phyloP scores from a whole-genome alignment of 2,888 invertebrate genomes.

The Epirrhoe tristata region DNA sequence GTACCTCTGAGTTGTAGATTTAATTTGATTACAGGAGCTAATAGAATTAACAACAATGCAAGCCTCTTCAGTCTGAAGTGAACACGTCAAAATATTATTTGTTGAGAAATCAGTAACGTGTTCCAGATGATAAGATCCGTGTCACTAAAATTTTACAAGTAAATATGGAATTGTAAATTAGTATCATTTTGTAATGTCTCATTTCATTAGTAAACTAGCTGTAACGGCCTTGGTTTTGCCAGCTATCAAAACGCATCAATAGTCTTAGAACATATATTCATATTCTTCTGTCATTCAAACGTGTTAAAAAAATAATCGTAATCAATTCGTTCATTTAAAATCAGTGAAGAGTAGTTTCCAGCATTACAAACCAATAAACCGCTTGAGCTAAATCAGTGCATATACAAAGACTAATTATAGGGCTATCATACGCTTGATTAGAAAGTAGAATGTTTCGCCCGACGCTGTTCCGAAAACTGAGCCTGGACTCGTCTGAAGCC shows the following conservation, averaged over 20 bases:
- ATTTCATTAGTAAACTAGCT: slow-evolving; percentile 8
- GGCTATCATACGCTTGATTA: slow-evolving; percentile 25
- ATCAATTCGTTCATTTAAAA: too few species aligned
- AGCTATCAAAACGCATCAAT: neutral
- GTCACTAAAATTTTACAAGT: slow-evolving; percentile 30
- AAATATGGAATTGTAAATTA: slow-evolving; percentile 10
- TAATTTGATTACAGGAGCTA: slow-evolving; percentile 34
- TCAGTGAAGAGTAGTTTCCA: neutral
- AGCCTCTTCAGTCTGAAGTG: slow-evolving; percentile 4
- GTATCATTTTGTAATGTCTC: neutral
- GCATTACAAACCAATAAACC: neutral
- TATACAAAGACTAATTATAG: slow-evolving; percentile 1
- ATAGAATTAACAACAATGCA: slow-evolving; percentile 33
- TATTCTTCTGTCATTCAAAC: neutral
- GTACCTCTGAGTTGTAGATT: slow-evolving; percentile 3
- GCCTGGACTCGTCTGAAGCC: slow-evolving; percentile 69
- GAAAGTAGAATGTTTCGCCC: slow-evolving; percentile 70
- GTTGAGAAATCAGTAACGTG: slow-evolving; percentile 17
- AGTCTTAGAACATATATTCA: neutral
- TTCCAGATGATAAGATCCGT: slow-evolving; percentile 25
- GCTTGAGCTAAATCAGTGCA: slow-evolving; percentile 4
- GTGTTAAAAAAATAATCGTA: too few species aligned
- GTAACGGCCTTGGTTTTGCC: neutral
- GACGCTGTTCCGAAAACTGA: slow-evolving; percentile 68
- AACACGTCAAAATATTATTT: slow-evolving; percentile 17